phyloP scores from a whole-genome alignment of 2,797 vertebrate genomes.

The Sphenodon punctatus region DNA sequence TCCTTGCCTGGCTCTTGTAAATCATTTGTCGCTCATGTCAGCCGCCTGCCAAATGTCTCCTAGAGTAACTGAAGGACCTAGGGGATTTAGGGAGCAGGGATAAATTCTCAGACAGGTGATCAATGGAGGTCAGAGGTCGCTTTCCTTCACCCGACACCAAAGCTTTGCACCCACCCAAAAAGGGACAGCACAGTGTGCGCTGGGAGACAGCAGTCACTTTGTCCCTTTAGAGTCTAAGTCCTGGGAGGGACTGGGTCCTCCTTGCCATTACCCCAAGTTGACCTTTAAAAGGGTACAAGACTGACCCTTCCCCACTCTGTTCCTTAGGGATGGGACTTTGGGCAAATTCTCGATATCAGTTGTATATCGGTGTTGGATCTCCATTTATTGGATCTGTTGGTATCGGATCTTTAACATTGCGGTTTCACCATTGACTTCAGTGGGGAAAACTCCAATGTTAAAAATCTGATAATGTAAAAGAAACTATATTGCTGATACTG shows the following conservation, averaged over 20 bases:
- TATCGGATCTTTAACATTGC: too few species aligned
- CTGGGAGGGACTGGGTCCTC: background rate
- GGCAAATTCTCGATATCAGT: too few species aligned
- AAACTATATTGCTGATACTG: too few species aligned
- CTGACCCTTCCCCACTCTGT: background rate
- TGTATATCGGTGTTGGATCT: too few species aligned
- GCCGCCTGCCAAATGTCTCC: conserved; percentile 4
- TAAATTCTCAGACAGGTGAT: background rate
- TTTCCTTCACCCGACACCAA: background rate
- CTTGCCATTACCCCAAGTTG: accelerated
- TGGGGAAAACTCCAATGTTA: too few species aligned
- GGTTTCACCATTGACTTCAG: too few species aligned
- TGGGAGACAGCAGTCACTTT: background rate
- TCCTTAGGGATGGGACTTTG: too few species aligned
- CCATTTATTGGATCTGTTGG: too few species aligned
- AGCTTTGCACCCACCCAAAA: background rate
- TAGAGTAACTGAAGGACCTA: background rate
- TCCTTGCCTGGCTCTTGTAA: conserved; percentile 1
- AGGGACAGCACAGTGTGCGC: background rate
- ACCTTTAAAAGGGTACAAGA: background rate
- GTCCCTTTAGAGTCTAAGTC: accelerated
- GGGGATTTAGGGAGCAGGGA: background rate
- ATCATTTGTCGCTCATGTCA: background rate
- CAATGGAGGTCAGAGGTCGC: background rate
- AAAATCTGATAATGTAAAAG: too few species aligned